Base-by-base conservation (phyloP, 2,797 vertebrate species). In the Botia almorhae region DNA sequence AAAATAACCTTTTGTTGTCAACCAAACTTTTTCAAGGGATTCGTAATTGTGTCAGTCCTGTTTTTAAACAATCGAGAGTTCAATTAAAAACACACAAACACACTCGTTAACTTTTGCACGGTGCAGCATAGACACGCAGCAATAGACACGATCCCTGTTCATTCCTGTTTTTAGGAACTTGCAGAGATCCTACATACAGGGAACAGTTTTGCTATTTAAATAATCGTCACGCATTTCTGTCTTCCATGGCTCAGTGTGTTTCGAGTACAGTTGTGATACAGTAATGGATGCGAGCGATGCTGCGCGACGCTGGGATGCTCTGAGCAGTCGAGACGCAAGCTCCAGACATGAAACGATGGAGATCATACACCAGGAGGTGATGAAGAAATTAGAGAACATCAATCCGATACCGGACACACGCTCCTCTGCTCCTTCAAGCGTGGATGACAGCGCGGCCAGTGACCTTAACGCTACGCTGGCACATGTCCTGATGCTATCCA, bases 401-500 rank as follows among this genome's bases (percentile, higher is more conserved):
- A 87, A 87, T 60, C 93, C 92, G 0, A 76, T 87, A 53, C 81
- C 69, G 2, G 65, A 85, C 0, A 36, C 58, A 4, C 80, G 83
- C 0, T 74, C 81, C 0, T 87, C 74, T 0, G 56, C 89, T 1
- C 80, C 84, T 1, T 85, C 87, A 13, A 82, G 74, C 0, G 83
- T 76, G 51, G 78, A 82, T 79, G 82, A 85, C 11, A 21, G 39
- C 29, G 33, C 74, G 21, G 76, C 82, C 82, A 93, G 92, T 33
- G 95, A 94, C 39, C 89, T 98, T 87, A 96, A 95, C 69, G 90
- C 90, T 84, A 89, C 92, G 81, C 91, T 99, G 86, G 96, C 94
- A 60, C 96, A 94, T 0, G 90, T 98, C 76, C 95, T 99, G 70
- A 96, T 97, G 96, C 94, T 99, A 1, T 95, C 97, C 91, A 96